phyloP scores from a whole-genome alignment of 2,797 vertebrate species.

The Nasua narica region DNA sequence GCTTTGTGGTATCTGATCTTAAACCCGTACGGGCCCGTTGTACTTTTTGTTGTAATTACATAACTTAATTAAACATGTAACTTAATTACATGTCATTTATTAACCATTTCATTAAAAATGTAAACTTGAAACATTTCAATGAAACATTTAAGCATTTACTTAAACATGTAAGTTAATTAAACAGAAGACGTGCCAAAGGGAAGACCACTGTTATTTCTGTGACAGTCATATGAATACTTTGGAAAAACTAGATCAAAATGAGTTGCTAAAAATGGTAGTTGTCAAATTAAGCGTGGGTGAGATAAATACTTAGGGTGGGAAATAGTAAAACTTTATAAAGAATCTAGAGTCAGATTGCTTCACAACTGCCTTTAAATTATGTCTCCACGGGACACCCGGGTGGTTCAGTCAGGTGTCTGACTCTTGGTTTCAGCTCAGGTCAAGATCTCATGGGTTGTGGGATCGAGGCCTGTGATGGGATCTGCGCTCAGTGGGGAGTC shows the following conservation, averaged over 20 bases:
- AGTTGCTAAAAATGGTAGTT: not conserved
- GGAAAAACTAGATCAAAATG: not conserved
- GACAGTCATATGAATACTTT: not conserved
- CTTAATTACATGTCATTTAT: not conserved
- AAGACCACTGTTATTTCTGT: not conserved
- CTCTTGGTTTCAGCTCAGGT: not conserved
- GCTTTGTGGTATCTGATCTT: not conserved
- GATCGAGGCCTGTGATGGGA: not conserved
- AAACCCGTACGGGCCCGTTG: not conserved
- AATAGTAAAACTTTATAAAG: not conserved
- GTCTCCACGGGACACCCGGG: not conserved
- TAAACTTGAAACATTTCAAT: not conserved
- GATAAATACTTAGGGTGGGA: not conserved
- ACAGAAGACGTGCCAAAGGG: not conserved
- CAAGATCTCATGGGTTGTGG: not conserved
- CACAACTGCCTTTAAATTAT: not conserved
- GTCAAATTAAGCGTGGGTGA: not conserved
- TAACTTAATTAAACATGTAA: not conserved
- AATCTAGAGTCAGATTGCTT: not conserved
- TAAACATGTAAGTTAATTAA: constrained; percentile 16
- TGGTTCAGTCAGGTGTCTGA: not conserved
- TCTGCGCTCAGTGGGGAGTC: not conserved
- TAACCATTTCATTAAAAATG: not conserved
- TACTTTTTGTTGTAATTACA: not conserved
- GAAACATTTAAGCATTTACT: constrained; percentile 10